A percentile compares a stretch with the other conserved stretches of the same genome.
Conservation (phyloP, 1,140 invertebrate genomes). For the Drosophila leontia region DNA sequence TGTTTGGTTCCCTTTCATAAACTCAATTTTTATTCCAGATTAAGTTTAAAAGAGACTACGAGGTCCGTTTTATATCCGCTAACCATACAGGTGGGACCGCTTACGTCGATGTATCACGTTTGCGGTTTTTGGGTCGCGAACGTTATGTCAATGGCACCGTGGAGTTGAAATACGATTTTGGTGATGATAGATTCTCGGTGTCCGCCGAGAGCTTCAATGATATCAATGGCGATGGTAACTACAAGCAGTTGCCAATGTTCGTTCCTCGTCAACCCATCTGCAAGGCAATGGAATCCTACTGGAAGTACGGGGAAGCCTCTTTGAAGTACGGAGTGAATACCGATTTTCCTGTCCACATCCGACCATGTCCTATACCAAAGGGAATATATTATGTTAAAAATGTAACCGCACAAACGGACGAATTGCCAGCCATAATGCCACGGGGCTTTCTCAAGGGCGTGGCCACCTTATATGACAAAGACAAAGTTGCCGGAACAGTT, state of each 20-base stretch:
- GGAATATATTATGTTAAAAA: slow-evolving; percentile 39
- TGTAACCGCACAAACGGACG: slow-evolving; percentile 17
- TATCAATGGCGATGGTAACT: slow-evolving; percentile 31
- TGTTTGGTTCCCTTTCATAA: background rate
- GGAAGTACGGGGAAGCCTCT: slow-evolving; percentile 4
- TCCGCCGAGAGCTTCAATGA: slow-evolving; percentile 33
- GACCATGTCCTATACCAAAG: slow-evolving; percentile 39
- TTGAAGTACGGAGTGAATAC: slow-evolving; percentile 27
- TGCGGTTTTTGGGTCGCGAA: slow-evolving; percentile 29
- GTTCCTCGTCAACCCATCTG: slow-evolving; percentile 22
- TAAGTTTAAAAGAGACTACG: background rate
- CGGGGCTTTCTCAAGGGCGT: slow-evolving; percentile 15
- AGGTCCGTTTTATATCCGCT: background rate
- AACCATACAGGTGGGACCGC: background rate
- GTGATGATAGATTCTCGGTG: background rate
- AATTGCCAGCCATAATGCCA: slow-evolving; percentile 37
- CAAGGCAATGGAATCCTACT: background rate
- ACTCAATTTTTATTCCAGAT: background rate
- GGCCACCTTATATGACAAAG: slow-evolving; percentile 5
- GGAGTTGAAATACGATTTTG: slow-evolving; percentile 17
- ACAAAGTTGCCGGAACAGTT: background rate
- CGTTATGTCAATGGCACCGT: slow-evolving; percentile 33
- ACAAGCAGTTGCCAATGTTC: slow-evolving; percentile 14
- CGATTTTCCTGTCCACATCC: slow-evolving; percentile 19
- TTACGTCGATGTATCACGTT: background rate